Conservation (phyloP, 2,888 invertebrate genomes). For the Phlogophora meticulosa region DNA sequence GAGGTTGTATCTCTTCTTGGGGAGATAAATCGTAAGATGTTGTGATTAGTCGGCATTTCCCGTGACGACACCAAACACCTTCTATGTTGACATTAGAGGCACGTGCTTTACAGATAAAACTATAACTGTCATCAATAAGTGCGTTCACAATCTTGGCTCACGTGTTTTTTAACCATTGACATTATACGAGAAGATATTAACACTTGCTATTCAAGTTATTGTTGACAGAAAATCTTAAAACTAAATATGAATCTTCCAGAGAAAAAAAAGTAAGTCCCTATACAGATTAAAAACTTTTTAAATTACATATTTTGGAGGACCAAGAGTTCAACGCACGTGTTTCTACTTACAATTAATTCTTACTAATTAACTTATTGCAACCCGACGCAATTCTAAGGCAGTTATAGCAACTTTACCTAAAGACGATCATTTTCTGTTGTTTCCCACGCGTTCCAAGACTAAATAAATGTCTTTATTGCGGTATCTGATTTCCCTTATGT, state of each 20-base stretch:
- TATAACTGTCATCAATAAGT: slow-evolving; percentile 60
- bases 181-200: slow-evolving; percentile 18
- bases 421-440: slow-evolving; percentile 71
- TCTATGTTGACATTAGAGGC: slow-evolving; percentile 78
- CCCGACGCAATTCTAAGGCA: neutral
- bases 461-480: slow-evolving; percentile 45
- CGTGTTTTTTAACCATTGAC: slow-evolving; percentile 38
- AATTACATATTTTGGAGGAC: no score
- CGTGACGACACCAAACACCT: slow-evolving; percentile 74
- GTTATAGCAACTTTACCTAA: slow-evolving; percentile 64
- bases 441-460: slow-evolving; percentile 82
- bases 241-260: slow-evolving; percentile 3
- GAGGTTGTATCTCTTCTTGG: slow-evolving; percentile 3
- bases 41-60: slow-evolving; percentile 68
- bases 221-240: slow-evolving; percentile 1
- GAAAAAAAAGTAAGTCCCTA: neutral
- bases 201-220: slow-evolving; percentile 15
- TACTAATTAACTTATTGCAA: neutral
- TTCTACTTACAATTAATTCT: neutral
- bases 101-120: slow-evolving; percentile 80
- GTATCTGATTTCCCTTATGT: slow-evolving; percentile 75
- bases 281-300: neutral
- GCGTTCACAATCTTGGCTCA: slow-evolving; percentile 43
- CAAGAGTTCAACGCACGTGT: no score
- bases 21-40: slow-evolving; percentile 12